A percentile compares a stretch with the other conserved stretches of the same genome.
These are phyloP conservation scores for Toxotes lorentzi DNA, from an alignment of 2,797 vertebrate genomes.

Conservation along the genomic window DNA sequence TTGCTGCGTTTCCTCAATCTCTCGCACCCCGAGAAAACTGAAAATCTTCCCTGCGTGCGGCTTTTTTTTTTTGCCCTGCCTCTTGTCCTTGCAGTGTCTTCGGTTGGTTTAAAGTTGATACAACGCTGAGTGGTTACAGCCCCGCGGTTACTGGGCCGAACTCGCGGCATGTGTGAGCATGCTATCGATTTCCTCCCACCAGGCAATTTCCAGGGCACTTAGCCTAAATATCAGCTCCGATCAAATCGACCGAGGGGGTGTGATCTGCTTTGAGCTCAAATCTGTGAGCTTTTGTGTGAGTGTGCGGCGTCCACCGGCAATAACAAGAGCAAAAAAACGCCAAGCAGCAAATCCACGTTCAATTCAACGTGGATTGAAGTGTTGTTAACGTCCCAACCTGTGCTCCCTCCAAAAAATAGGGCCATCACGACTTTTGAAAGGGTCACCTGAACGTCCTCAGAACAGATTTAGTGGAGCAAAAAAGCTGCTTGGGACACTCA, in stretches of 20 bases:
- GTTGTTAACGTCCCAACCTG: slow-evolving; percentile 36
- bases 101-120: slow-evolving; percentile 46
- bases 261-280: slow-evolving; percentile 50
- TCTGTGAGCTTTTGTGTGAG: slow-evolving; percentile 22
- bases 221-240: slow-evolving; percentile 74
- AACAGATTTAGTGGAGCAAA: slow-evolving; percentile 57
- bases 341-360: slow-evolving; percentile 3
- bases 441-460: slow-evolving; percentile 63
- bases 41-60: slow-evolving; percentile 6
- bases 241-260: slow-evolving; percentile 60
- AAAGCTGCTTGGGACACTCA: slow-evolving; percentile 65
- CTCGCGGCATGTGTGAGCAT: slow-evolving; percentile 51
- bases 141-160: slow-evolving; percentile 25
- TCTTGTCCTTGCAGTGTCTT: slow-evolving; percentile 34
- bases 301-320: background rate
- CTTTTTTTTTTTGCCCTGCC: slow-evolving; percentile 8
- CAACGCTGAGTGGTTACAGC: slow-evolving; percentile 27
- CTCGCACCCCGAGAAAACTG: slow-evolving; percentile 27
- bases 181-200: slow-evolving; percentile 73
- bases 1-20: slow-evolving; percentile 29
- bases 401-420: slow-evolving; percentile 26
- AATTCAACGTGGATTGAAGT: slow-evolving; percentile 10
- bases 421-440: slow-evolving; percentile 54
- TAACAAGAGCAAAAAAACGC: slow-evolving; percentile 21
- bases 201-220: slow-evolving; percentile 75